Base-by-base conservation (phyloP, 2,888 invertebrate species). In the Acronicta leporina region DNA sequence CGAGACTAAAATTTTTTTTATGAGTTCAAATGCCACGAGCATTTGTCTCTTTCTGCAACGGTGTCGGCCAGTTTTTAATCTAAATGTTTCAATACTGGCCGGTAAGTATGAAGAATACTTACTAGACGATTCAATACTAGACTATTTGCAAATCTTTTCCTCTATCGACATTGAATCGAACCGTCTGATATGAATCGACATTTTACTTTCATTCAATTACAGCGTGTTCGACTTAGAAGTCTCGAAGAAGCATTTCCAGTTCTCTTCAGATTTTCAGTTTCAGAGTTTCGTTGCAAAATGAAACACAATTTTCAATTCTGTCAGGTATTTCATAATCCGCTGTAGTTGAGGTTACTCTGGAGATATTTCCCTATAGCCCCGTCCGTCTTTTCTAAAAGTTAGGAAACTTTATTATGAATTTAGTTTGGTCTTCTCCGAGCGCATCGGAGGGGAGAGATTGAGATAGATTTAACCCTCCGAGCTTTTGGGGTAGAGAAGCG, bases 341-440 rank as follows among this genome's bases (percentile, higher is more conserved):
- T 65, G 62, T 57, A 59, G 70, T 77, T 61, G 65, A 70, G 62
- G 65, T 63, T 77, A 57, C 72, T 56, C 27, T 57, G 50, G 51
- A 50, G 54, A 65, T 76, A 80, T 80, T 81, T 73, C 75, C 73
- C 75, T 61, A 56, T 70, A 65, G 73, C 57, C 61, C 47, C 55
- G 73, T 77, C 68, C 73, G 71, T 79, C 80, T 75, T 78, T 81
- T 77, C 65, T 48, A 68, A 62, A 57, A 75, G 69, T 72, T 74
- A 51, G 27, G 55, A 69, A 79, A 81, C 68, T 81, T 78, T 75
- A 64, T 81, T 81, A 81, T 79, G 74, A 79, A 80, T 81, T 77
- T 77, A 75, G 79, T 81, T 79, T 56, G 57, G 63, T 64, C 57
- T 75, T 52, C 61, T 62, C 53, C 41, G 53, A 63, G 44, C 68